Percentiles rank a stretch among this genome's conserved stretches.
phyloP scores from a whole-genome alignment of 2,113 vertebrate genomes.

The Chaetodon auriga region DNA sequence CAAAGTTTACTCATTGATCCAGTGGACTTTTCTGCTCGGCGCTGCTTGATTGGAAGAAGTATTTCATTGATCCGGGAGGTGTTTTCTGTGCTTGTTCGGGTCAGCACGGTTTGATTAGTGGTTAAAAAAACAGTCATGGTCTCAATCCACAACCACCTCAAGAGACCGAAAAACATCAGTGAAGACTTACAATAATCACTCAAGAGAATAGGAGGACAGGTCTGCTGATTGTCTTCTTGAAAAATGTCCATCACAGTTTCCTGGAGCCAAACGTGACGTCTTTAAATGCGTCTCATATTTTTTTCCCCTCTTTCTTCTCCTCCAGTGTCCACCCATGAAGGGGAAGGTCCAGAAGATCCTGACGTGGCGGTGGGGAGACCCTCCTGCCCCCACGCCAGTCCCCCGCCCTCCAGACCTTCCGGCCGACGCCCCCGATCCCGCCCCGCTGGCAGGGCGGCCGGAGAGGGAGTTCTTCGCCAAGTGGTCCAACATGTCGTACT shows the following conservation, averaged over 20 bases:
- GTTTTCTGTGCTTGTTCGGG: neutral
- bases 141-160: neutral
- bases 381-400: constrained; percentile 90
- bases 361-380: constrained; percentile 97
- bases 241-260: too few species aligned
- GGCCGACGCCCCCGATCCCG: constrained; percentile 88
- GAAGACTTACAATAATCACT: too few species aligned
- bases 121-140: neutral
- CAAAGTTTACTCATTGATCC: neutral
- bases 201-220: too few species aligned
- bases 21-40: neutral
- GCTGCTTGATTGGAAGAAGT: neutral
- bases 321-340: constrained; percentile 93
- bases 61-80: neutral
- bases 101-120: neutral
- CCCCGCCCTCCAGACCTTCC: constrained; percentile 91
- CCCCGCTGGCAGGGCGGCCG: constrained; percentile 92
- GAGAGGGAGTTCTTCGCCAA: constrained; percentile 98
- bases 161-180: neutral
- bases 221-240: too few species aligned
- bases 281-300: neutral
- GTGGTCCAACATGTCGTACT: constrained; percentile 98
- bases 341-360: constrained; percentile 98
- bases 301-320: neutral
- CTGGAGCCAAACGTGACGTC: too few species aligned